Conservation (phyloP, 2,888 invertebrate species). For the Hymenopus coronatus region DNA sequence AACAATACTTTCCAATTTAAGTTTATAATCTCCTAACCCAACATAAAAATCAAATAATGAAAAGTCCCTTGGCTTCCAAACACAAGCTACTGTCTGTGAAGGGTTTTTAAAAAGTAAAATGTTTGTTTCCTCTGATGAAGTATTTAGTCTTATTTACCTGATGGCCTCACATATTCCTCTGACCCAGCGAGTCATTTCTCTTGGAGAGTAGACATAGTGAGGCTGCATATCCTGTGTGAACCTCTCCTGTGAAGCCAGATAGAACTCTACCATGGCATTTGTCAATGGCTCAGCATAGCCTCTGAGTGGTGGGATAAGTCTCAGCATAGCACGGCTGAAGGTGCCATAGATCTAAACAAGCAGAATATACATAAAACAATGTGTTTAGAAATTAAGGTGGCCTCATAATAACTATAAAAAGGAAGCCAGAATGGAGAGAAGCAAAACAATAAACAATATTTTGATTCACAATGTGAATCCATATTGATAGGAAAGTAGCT, state of each 20-base stretch:
- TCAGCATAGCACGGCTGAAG: constrained; percentile 96
- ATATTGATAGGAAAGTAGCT: too few species aligned
- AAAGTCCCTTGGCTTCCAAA: too few species aligned
- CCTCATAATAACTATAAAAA: background rate
- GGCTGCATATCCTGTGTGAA: constrained; percentile 99
- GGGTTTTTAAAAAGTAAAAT: too few species aligned
- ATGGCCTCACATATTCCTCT: constrained; percentile 99
- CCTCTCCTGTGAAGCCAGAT: constrained; percentile 91
- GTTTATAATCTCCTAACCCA: too few species aligned
- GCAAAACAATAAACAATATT: background rate
- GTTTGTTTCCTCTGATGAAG: too few species aligned
- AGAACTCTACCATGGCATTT: constrained; percentile 98
- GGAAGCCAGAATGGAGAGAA: background rate
- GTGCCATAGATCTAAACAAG: constrained; percentile 87
- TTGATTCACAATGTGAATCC: too few species aligned
- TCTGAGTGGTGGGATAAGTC: constrained; percentile 86
- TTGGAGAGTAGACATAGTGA: constrained; percentile 98
- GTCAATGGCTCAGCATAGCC: constrained; percentile 96
- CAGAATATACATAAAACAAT: background rate
- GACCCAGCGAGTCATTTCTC: constrained; percentile 99
- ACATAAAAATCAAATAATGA: too few species aligned
- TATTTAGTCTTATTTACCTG: constrained; percentile 46
- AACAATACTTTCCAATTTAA: too few species aligned
- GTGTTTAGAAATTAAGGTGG: too few species aligned
- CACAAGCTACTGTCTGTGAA: too few species aligned